A percentile compares a stretch with the other conserved stretches of the same genome.
These are phyloP conservation scores for Pararge aegeria DNA, from an alignment of 1,140 invertebrate genomes.

Conservation along the genomic window DNA sequence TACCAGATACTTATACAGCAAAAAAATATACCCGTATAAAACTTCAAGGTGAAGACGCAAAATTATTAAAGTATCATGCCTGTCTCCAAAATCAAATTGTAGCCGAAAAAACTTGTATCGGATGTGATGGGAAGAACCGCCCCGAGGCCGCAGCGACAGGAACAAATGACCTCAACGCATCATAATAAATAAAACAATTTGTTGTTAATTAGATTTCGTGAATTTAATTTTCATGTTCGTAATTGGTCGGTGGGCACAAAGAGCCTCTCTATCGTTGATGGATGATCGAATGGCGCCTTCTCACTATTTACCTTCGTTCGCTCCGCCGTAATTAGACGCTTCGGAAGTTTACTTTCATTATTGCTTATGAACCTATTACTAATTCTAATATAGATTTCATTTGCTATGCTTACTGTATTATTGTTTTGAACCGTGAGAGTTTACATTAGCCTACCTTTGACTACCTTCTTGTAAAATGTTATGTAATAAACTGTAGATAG, in stretches of 20 bases:
- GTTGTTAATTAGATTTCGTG: conserved; percentile 80
- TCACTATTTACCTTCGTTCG: conserved; percentile 71
- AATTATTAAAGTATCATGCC: conserved; percentile 30
- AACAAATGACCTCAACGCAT: conserved; percentile 77
- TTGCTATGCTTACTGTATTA: conserved; percentile 39
- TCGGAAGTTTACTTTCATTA: conserved; percentile 76
- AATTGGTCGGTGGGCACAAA: conserved; percentile 79
- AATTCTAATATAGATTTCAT: conserved; percentile 72
- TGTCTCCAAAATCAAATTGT: conserved; percentile 41
- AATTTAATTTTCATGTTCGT: conserved; percentile 79
- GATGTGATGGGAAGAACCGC: conserved; percentile 55
- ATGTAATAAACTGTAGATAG: too few species aligned
- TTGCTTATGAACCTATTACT: conserved; percentile 71
- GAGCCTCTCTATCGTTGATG: conserved; percentile 73
- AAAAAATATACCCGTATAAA: conserved; percentile 22
- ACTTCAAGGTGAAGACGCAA: conserved; percentile 22
- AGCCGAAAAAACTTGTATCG: conserved; percentile 53
- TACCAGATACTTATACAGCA: too few species aligned
- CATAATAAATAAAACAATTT: conserved; percentile 80
- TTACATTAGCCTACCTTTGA: background rate
- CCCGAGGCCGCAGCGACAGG: conserved; percentile 64
- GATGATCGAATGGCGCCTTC: conserved; percentile 74
- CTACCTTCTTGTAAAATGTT: too few species aligned
- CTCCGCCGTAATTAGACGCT: conserved; percentile 68
- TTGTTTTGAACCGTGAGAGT: conserved; percentile 29